Evolutionary conservation across 2,888 invertebrate genomes (phyloP).

Genomic region (Napeogenes inachia): DNA sequence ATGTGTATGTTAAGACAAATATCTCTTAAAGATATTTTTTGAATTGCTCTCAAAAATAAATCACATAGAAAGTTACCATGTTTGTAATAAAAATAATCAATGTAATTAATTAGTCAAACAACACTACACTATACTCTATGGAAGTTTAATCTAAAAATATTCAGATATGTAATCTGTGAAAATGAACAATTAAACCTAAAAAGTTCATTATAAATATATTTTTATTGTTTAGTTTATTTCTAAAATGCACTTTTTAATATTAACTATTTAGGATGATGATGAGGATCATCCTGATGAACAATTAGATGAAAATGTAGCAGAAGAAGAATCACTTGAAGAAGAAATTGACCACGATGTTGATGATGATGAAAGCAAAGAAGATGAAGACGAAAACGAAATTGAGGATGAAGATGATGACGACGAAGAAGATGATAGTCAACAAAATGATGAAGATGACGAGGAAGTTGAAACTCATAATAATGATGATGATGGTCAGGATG

Average conservation of each 20-base stretch:
- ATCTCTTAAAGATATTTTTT: too few species aligned
- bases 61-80: too few species aligned
- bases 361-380: conserved; percentile 33
- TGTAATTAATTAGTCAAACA: too few species aligned
- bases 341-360: conserved; percentile 36
- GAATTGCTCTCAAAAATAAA: too few species aligned
- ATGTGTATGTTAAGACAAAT: too few species aligned
- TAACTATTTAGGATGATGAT: conserved; percentile 28
- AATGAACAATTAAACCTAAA: too few species aligned
- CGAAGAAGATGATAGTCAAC: conserved; percentile 37
- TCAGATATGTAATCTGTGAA: too few species aligned
- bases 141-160: too few species aligned
- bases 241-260: neutral
- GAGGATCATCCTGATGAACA: conserved; percentile 37
- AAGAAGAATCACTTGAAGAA: conserved; percentile 39
- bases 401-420: conserved; percentile 40
- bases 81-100: too few species aligned
- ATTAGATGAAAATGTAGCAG: conserved; percentile 36
- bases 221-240: too few species aligned
- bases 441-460: conserved; percentile 33
- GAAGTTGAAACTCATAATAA: conserved; percentile 41
- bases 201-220: too few species aligned
- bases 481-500: conserved; percentile 28
- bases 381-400: conserved; percentile 34
- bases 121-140: too few species aligned